Evolutionary conservation across 2,888 invertebrate genomes (phyloP).

Genomic region (Ormia ochracea): DNA sequence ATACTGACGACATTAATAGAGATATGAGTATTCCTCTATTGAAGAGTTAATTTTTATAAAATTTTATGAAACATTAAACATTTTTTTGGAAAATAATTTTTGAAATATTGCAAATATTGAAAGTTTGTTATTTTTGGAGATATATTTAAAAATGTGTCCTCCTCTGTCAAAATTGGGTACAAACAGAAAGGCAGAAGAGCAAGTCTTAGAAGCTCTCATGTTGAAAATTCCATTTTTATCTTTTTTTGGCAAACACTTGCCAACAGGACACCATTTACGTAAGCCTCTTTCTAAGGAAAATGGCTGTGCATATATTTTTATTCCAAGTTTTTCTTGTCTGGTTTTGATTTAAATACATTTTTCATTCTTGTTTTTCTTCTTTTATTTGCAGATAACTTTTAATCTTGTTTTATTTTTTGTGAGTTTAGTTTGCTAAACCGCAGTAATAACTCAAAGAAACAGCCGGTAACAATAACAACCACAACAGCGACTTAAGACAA

Average conservation of each 20-base stretch:
- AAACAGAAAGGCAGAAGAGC: neutral
- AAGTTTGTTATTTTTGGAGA: no score
- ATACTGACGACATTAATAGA: no score
- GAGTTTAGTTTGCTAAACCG: constrained; percentile 48
- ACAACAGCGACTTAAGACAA: constrained; percentile 1
- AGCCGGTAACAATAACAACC: constrained; percentile 33
- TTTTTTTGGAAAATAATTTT: no score
- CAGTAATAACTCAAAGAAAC: constrained; percentile 63
- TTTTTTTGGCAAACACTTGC: constrained; percentile 39
- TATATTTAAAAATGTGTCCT: no score
- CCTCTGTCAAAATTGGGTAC: neutral
- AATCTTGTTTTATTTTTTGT: neutral
- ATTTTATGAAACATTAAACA: no score
- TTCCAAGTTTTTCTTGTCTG: constrained; percentile 33
- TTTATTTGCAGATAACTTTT: constrained; percentile 51
- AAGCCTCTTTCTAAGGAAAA: constrained; percentile 36
- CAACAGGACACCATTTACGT: neutral
- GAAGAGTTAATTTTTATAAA: no score
- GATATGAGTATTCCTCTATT: no score
- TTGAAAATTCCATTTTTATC: constrained; percentile 19
- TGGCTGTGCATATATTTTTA: constrained; percentile 24
- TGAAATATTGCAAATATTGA: no score
- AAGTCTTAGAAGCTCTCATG: constrained; percentile 17
- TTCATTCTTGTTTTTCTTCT: constrained; percentile 31
- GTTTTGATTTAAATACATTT: constrained; percentile 48